Percentiles rank a stretch among this genome's conserved stretches.
Evolutionary conservation across 64 coral and sea anemone genomes (phyloP).

Genomic region (Anthopleura sola): DNA sequence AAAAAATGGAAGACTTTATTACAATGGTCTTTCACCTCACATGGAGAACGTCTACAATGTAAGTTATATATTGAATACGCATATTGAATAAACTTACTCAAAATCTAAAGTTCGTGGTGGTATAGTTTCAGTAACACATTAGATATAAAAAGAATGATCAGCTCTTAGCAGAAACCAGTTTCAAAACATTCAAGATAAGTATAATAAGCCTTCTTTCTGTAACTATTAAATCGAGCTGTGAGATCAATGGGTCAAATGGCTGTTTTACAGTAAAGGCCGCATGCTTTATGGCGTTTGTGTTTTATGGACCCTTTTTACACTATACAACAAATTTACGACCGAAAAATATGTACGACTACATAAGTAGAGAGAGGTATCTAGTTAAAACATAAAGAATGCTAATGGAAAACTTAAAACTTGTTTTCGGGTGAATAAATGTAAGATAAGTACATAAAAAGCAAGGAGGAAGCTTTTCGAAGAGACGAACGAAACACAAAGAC

Average conservation of each 20-base stretch:
- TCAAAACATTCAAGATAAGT: not conserved
- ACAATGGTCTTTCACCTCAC: not conserved
- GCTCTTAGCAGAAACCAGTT: not conserved
- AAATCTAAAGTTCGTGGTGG: too few species aligned
- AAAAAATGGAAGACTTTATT: slow-evolving; percentile 2
- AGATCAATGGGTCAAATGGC: slow-evolving; percentile 14
- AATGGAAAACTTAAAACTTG: not conserved
- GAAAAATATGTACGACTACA: not conserved
- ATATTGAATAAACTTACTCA: not conserved
- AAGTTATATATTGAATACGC: not conserved
- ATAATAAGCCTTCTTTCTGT: not conserved
- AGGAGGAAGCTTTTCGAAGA: not conserved
- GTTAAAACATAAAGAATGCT: not conserved
- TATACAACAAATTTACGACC: not conserved
- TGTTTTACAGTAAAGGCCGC: not conserved
- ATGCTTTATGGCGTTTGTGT: not conserved
- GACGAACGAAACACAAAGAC: not conserved
- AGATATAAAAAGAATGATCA: not conserved
- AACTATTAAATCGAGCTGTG: not conserved
- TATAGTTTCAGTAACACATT: not conserved
- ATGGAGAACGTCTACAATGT: not conserved
- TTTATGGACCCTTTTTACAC: not conserved
- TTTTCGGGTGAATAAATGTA: slow-evolving; percentile 12
- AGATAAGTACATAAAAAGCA: not conserved
- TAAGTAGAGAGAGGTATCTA: not conserved